These are phyloP conservation scores for Drosophila lacicola DNA, from an alignment of 2,888 invertebrate genomes.

Conservation along the genomic window DNA sequence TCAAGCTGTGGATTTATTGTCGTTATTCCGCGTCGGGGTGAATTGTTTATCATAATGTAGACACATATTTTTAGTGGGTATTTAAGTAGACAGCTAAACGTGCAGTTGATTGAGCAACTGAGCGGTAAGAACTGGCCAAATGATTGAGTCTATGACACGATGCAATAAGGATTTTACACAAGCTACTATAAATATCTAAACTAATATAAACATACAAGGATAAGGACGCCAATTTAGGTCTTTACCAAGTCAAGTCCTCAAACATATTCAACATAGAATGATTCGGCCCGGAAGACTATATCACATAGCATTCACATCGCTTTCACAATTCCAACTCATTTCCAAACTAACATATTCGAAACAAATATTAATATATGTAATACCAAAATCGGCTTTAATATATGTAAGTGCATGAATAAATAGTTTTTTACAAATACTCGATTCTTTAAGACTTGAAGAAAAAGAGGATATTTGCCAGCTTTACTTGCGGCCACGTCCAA, in stretches of 20 bases:
- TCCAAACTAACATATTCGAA: no score
- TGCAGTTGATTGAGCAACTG: conserved; percentile 33
- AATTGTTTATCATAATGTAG: conserved; percentile 77
- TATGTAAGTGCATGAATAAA: not conserved
- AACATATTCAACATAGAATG: no score
- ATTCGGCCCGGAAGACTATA: no score
- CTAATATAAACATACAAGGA: no score
- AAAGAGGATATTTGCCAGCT: not conserved
- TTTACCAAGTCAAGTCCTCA: no score
- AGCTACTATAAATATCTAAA: no score
- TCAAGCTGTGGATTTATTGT: conserved; percentile 70
- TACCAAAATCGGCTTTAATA: not conserved
- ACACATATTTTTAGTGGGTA: conserved; percentile 69
- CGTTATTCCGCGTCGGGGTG: conserved; percentile 60
- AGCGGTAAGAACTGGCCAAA: conserved; percentile 12
- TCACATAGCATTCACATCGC: no score
- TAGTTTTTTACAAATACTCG: no score
- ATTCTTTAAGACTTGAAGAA: no score
- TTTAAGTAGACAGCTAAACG: conserved; percentile 72
- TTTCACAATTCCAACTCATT: no score
- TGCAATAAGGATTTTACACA: not conserved
- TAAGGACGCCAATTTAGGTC: no score
- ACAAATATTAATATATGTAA: no score
- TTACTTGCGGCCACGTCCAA: conserved; percentile 25
- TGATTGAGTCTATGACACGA: conserved; percentile 4